These are phyloP conservation scores for Cirrhinus molitorella DNA, from an alignment of 2,797 vertebrate genomes.

Conservation along the genomic window DNA sequence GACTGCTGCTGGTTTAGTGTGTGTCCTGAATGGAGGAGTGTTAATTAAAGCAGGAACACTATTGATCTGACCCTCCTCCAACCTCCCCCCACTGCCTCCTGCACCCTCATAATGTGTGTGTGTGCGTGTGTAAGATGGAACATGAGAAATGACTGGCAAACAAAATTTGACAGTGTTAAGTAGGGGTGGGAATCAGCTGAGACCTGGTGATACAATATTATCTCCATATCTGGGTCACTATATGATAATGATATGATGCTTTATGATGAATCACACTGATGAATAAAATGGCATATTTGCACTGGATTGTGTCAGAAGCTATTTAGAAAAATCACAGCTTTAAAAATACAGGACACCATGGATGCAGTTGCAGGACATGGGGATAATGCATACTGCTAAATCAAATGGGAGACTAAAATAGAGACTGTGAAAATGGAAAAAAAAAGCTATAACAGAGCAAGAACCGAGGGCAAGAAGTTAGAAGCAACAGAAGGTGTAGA, in stretches of 20 bases:
- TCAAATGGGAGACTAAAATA: neutral
- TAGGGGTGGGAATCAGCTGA: neutral
- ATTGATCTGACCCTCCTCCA: slow-evolving; percentile 55
- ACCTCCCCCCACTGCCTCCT: slow-evolving; percentile 32
- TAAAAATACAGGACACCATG: neutral
- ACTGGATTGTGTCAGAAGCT: slow-evolving; percentile 2
- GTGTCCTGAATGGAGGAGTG: slow-evolving; percentile 54
- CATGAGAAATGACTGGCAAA: slow-evolving; percentile 22
- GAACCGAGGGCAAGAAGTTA: neutral
- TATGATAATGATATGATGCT: slow-evolving; percentile 8
- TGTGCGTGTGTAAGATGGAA: slow-evolving; percentile 7
- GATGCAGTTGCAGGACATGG: neutral
- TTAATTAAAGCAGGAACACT: slow-evolving; percentile 62
- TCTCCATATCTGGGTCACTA: neutral
- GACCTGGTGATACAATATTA: neutral
- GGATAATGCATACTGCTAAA: neutral
- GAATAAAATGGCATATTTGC: neutral
- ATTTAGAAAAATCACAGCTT: neutral
- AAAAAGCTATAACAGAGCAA: neutral
- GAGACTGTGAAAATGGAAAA: neutral
- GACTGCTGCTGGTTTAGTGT: slow-evolving; percentile 45
- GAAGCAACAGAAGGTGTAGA: neutral
- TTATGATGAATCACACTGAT: neutral
- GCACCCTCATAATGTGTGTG: slow-evolving; percentile 25
- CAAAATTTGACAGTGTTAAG: slow-evolving; percentile 30